These are phyloP conservation scores for Semibalanus balanoides DNA, from an alignment of 1,140 invertebrate species.

Conservation along the genomic window DNA sequence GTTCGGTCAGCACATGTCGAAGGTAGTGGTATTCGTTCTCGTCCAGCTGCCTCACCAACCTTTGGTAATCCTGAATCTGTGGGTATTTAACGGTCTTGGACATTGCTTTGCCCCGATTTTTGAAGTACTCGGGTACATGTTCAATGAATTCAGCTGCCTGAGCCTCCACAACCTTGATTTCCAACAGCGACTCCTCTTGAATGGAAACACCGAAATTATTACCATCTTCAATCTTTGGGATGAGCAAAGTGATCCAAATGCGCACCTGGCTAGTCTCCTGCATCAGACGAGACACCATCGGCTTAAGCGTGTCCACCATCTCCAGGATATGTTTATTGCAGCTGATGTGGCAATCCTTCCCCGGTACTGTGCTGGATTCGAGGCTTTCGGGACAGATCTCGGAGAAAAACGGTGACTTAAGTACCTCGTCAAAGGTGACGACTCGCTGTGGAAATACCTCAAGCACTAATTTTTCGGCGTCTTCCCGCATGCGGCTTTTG, in stretches of 20 bases:
- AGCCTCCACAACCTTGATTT: conserved; percentile 89
- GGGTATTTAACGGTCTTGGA: conserved; percentile 82
- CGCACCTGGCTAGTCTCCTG: conserved; percentile 90
- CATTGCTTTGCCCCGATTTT: conserved; percentile 46
- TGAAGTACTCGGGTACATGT: conserved; percentile 79
- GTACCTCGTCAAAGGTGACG: conserved; percentile 63
- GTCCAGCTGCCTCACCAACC: conserved; percentile 86
- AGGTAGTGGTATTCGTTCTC: conserved; percentile 92
- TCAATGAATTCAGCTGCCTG: conserved; percentile 94
- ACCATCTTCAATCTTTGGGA: conserved; percentile 97
- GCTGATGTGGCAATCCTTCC: conserved; percentile 66
- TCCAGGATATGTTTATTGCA: conserved; percentile 72
- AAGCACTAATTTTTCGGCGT: conserved; percentile 67
- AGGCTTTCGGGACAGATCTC: conserved; percentile 57
- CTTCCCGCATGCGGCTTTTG: not conserved
- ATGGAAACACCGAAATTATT: conserved; percentile 98
- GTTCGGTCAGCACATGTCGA: conserved; percentile 83
- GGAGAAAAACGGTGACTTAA: conserved; percentile 61
- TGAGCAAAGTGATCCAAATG: conserved; percentile 98
- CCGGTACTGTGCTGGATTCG: conserved; percentile 68
- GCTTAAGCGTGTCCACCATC: conserved; percentile 78
- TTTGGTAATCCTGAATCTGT: conserved; percentile 88
- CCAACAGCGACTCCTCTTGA: conserved; percentile 90
- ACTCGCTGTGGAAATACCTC: conserved; percentile 83
- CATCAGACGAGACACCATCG: conserved; percentile 73